Conservation (phyloP, 2,113 vertebrate species). For the Mormyrus iriodes region DNA sequence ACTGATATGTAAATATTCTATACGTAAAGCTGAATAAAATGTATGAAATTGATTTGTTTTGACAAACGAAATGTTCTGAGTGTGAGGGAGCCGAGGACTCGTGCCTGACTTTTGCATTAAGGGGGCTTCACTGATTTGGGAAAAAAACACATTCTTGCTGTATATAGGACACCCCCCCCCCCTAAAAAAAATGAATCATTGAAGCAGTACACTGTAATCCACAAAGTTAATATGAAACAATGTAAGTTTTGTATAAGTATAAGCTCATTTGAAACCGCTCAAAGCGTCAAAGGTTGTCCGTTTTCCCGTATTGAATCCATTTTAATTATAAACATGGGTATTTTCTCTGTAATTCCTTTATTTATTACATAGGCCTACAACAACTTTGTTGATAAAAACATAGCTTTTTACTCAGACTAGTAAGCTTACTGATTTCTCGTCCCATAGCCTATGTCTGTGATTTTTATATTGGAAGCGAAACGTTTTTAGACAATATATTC, state of each 20-base stretch:
- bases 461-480: neutral
- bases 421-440: neutral
- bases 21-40: neutral
- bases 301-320: neutral
- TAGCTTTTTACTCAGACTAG: neutral
- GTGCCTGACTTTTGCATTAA: neutral
- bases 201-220: neutral
- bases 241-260: neutral
- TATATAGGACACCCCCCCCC: neutral
- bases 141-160: neutral
- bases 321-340: neutral
- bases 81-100: neutral
- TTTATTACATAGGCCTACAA: neutral
- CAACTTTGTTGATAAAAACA: neutral
- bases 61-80: neutral
- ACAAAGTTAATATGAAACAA: neutral
- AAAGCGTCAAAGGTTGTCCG: neutral
- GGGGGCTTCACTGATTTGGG: neutral
- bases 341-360: neutral
- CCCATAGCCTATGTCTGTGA: neutral
- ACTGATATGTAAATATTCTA: neutral
- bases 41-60: neutral
- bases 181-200: neutral
- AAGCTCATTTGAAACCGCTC: neutral
- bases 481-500: neutral